Conservation (phyloP, 2,797 vertebrate genomes). For the Rhinatrema bivittatum region DNA sequence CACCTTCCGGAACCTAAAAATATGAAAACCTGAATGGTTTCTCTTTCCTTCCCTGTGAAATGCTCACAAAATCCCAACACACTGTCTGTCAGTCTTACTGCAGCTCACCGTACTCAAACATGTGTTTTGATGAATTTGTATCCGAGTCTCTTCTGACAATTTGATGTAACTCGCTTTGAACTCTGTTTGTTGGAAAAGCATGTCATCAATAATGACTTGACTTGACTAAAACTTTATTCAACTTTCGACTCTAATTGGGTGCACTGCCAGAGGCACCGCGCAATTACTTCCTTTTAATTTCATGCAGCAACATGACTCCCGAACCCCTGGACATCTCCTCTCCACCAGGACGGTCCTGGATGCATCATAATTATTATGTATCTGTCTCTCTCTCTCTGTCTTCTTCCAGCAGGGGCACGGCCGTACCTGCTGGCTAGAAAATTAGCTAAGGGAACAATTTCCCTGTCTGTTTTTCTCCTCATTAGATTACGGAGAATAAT, state of each 20-base stretch:
- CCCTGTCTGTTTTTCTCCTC: background rate
- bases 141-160: too few species aligned
- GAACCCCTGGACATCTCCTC: background rate
- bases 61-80: too few species aligned
- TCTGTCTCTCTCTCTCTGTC: background rate
- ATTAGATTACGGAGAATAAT: background rate
- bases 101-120: too few species aligned
- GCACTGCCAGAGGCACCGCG: background rate
- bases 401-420: background rate
- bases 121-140: too few species aligned
- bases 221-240: background rate
- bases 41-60: too few species aligned
- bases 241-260: constrained; percentile 5
- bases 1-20: too few species aligned
- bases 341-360: background rate
- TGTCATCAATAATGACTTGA: too few species aligned
- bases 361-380: constrained; percentile 8
- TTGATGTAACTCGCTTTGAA: too few species aligned
- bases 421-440: constrained; percentile 7
- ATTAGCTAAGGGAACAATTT: background rate
- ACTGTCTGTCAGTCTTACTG: too few species aligned
- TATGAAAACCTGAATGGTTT: too few species aligned
- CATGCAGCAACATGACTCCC: background rate
- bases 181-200: too few species aligned
- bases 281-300: constrained; percentile 12